Percentiles rank a stretch among this genome's conserved stretches.
Evolutionary conservation across 2,888 invertebrate species (phyloP).

Genomic region (Alentia gelatinosa): DNA sequence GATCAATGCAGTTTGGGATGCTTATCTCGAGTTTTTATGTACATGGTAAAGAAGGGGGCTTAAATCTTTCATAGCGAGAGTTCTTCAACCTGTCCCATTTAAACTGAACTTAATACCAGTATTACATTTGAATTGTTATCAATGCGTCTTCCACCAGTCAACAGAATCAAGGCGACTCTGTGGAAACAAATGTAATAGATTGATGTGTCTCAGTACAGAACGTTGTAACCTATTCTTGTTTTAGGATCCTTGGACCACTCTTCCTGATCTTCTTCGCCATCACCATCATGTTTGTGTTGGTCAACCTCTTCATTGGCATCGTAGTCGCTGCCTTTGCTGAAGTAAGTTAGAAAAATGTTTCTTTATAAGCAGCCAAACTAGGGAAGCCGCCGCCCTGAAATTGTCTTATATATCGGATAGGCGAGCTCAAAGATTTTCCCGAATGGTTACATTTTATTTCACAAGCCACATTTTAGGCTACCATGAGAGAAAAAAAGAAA

Average conservation of each 20-base stretch:
- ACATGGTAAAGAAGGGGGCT: no score
- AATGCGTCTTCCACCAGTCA: background rate
- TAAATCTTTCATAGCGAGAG: background rate
- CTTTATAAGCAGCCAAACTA: background rate
- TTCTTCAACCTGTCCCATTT: background rate
- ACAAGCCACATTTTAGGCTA: background rate
- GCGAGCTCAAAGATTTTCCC: background rate
- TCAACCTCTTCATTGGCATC: conserved; percentile 32
- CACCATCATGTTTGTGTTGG: background rate
- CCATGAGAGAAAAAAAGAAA: background rate
- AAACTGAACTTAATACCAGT: background rate
- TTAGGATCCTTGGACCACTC: background rate
- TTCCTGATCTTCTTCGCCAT: background rate
- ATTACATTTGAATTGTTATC: background rate
- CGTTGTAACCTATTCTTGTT: background rate
- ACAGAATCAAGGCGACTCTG: background rate
- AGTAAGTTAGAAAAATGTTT: background rate
- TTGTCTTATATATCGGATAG: background rate
- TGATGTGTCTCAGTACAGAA: background rate
- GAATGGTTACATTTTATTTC: background rate
- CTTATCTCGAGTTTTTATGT: no score
- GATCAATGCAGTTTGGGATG: no score
- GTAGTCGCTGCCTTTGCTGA: background rate
- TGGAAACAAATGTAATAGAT: background rate
- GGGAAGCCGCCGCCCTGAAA: background rate